phyloP scores from a whole-genome alignment of 2,888 invertebrate species.

The Torymus tubicola region DNA sequence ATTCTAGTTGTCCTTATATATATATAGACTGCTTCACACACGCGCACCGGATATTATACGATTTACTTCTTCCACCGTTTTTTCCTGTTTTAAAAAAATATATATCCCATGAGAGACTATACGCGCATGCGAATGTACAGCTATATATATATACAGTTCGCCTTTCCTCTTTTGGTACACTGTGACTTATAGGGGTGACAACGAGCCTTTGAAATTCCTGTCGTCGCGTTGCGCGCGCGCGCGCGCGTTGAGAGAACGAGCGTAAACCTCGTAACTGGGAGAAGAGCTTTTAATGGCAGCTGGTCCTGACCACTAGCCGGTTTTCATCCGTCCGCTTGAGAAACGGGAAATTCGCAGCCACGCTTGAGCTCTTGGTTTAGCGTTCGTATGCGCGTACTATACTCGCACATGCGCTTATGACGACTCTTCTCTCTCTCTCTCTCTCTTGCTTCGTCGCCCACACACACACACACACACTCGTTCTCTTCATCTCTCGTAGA shows the following conservation, averaged over 20 bases:
- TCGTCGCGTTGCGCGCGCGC: not conserved
- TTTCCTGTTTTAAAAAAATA: too few relatives aligned
- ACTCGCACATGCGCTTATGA: constrained; percentile 3
- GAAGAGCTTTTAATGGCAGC: constrained; percentile 44
- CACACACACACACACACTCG: not conserved
- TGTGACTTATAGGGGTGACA: not conserved
- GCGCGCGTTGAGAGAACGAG: constrained; percentile 17
- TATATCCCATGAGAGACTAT: too few relatives aligned
- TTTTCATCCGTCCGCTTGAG: constrained; percentile 28
- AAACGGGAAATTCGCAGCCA: constrained; percentile 36
- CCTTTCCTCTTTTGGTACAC: too few relatives aligned
- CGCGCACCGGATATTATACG: not conserved
- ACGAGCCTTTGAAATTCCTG: constrained; percentile 39
- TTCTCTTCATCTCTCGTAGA: too few relatives aligned
- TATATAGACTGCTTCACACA: too few relatives aligned
- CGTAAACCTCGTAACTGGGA: constrained; percentile 43
- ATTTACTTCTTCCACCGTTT: not conserved
- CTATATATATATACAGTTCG: too few relatives aligned
- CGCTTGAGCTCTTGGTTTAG: too few relatives aligned
- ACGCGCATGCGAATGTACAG: too few relatives aligned
- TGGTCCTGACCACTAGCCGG: constrained; percentile 25
- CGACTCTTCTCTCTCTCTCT: not conserved
- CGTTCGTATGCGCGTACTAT: too few relatives aligned
- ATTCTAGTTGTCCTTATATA: not conserved
- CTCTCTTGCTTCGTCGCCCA: not conserved